Conservation (phyloP, 2,888 invertebrate species). For the Microplitis manilae region DNA sequence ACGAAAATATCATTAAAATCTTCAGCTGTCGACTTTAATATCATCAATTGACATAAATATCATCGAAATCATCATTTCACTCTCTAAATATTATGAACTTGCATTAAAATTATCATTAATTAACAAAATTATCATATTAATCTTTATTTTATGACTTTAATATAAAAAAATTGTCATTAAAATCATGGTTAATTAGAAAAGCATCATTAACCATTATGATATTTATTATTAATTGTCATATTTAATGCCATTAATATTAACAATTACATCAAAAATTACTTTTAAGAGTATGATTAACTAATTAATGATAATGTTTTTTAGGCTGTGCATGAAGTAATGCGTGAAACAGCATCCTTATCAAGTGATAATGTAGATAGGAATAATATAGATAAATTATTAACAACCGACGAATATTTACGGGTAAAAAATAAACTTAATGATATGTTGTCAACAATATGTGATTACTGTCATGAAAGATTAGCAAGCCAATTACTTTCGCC, state of each 20-base stretch:
- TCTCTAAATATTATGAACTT: no score
- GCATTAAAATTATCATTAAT: no score
- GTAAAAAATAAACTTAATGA: conserved; percentile 83
- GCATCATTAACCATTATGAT: neutral
- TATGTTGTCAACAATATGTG: conserved; percentile 86
- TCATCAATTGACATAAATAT: no score
- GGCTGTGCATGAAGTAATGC: conserved; percentile 83
- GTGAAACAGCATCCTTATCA: conserved; percentile 81
- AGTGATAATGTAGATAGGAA: conserved; percentile 66
- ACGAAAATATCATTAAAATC: no score
- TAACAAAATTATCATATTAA: no score
- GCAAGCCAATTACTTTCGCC: conserved; percentile 83
- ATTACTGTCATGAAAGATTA: conserved; percentile 93
- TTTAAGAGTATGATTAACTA: no score
- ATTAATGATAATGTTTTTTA: conserved; percentile 72
- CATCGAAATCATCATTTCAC: no score
- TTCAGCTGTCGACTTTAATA: no score
- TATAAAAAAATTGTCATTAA: no score
- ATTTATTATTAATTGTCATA: neutral
- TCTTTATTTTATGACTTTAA: no score
- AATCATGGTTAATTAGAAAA: neutral
- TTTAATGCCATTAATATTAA: no score
- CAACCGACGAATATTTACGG: conserved; percentile 79
- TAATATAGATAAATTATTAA: conserved; percentile 80
- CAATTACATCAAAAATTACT: neutral